Evolutionary conservation across 2,888 invertebrate species (phyloP), one percentile per base, ranked within the genome.

Genomic region (Ischnus inquisitorius): DNA sequence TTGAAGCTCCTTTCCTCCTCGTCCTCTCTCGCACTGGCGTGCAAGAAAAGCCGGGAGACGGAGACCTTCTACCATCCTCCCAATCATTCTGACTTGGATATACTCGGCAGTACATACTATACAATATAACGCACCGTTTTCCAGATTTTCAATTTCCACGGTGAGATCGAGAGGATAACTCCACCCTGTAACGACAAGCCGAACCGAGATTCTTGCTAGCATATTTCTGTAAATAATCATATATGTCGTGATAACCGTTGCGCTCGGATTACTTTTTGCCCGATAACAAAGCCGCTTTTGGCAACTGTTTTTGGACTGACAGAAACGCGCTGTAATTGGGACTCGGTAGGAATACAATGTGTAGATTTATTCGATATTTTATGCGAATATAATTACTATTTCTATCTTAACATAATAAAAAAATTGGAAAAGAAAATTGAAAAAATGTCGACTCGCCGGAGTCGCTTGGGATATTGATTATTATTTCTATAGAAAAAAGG

Each of bases 71-170:
- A 28, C 19, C n/a, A n/a, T 43, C 43, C 34, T 39, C 25, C 64
- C 48, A 67, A 4, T 6, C 43, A 64, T n/a, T 65, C 10, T 48
- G 10, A 19, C 46, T 54, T 22, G 10, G 6, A 16, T 46, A 43
- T 19, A 16, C 19, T 22, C 19, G 2, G 3, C n/a, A 12, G 16
- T 14, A 25, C 28, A 12, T 62, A 19, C 48, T 64, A 14, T 65
- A 28, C n/a, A 34, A 64, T 64, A 14, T 34, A 46, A 46, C 43
- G 19, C 16, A 28, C 8, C 28, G 51, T 71, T 54, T 76, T 48
- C 25, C 28, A n/a, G 39, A 72, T 51, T 69, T 77, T 19, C 71
- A 77, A 77, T 82, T 82, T 69, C 67, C 48, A 34, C 34, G 54
- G 28, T 16, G 67, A 77, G 71, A 67, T 82, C 60, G 48, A 22